Percentiles rank a stretch among this genome's conserved stretches.
Conservation (phyloP, 92 coral and sea anemone species). For the Nematostella vectensis region DNA sequence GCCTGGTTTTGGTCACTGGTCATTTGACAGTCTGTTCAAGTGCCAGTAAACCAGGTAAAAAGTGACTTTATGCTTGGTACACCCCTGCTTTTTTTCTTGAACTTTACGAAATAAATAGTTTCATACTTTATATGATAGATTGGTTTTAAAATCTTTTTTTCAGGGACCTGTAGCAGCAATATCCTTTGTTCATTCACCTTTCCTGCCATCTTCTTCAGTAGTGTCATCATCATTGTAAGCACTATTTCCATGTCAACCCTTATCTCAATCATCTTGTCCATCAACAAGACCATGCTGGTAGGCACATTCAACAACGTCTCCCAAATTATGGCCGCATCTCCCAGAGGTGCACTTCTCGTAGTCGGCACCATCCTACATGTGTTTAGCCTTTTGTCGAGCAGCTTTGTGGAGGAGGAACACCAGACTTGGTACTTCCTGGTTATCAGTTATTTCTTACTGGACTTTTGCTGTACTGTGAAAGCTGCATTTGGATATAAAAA, state of each 20-base stretch:
- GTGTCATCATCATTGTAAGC: slow-evolving; percentile 12
- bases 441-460: slow-evolving; percentile 41
- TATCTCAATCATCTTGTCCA: neutral
- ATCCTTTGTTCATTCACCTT: slow-evolving; percentile 46
- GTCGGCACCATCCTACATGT: slow-evolving; percentile 51
- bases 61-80: too few species aligned
- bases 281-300: neutral
- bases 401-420: slow-evolving; percentile 97
- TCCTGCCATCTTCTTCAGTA: slow-evolving; percentile 27
- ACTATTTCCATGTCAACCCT: slow-evolving; percentile 11
- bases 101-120: too few species aligned
- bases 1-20: slow-evolving; percentile 34
- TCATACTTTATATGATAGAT: too few species aligned
- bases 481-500: neutral
- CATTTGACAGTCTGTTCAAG: slow-evolving; percentile 66
- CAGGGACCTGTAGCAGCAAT: slow-evolving; percentile 77
- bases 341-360: slow-evolving; percentile 18
- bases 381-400: slow-evolving; percentile 75
- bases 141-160: too few species aligned
- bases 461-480: slow-evolving; percentile 6
- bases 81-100: too few species aligned
- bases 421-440: slow-evolving; percentile 91
- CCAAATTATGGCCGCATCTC: slow-evolving; percentile 2
- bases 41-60: slow-evolving; percentile 7
- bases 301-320: neutral